These are phyloP conservation scores for Brachirus orientalis DNA, from an alignment of 2,113 vertebrate species.

Conservation along the genomic window DNA sequence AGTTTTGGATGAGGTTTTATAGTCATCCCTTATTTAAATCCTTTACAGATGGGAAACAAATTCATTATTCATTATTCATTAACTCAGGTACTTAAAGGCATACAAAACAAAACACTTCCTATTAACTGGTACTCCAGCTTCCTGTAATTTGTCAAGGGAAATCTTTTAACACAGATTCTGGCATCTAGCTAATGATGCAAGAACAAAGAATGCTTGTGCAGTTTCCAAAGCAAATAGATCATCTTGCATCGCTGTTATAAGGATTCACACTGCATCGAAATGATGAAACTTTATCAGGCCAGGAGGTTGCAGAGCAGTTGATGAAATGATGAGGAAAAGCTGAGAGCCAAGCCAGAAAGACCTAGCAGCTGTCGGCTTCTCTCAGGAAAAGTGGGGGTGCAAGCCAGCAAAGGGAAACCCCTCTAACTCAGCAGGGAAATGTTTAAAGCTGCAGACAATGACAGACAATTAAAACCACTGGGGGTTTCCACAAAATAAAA, in stretches of 20 bases:
- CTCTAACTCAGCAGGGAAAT: constrained; percentile 4
- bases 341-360: constrained; percentile 66
- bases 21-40: constrained; percentile 13
- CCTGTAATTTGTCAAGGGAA: constrained; percentile 42
- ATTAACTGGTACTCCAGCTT: constrained; percentile 41
- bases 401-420: constrained; percentile 44
- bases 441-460: constrained; percentile 13
- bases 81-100: constrained; percentile 37
- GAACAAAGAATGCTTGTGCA: background rate
- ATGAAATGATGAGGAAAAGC: constrained; percentile 54
- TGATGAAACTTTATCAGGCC: constrained; percentile 16
- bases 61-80: constrained; percentile 10
- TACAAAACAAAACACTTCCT: constrained; percentile 54
- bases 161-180: constrained; percentile 12
- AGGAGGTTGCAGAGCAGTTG: background rate
- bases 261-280: constrained; percentile 7
- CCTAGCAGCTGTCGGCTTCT: constrained; percentile 58
- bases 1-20: background rate
- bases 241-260: background rate
- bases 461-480: constrained; percentile 5
- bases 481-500: background rate
- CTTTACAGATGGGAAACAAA: constrained; percentile 30
- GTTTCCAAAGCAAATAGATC: constrained; percentile 1
- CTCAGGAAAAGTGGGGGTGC: constrained; percentile 26
- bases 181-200: constrained; percentile 15